These are phyloP conservation scores for Geophilus truncorum DNA, from an alignment of 2,888 invertebrate species.

Conservation along the genomic window DNA sequence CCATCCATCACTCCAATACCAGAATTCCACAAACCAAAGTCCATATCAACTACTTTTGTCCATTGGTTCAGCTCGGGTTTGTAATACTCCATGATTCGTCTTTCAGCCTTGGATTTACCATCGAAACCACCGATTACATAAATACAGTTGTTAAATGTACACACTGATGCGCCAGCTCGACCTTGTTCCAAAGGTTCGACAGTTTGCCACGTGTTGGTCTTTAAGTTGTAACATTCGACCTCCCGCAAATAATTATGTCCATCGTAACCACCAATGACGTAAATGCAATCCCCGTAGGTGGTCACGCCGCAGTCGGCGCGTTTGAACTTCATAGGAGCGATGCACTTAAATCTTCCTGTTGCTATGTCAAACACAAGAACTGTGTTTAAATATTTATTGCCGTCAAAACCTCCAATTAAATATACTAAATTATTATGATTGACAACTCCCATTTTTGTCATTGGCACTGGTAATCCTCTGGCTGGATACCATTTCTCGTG, in stretches of 20 bases:
- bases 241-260: conserved; percentile 19
- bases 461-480: conserved; percentile 30
- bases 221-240: conserved; percentile 25
- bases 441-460: conserved; percentile 30
- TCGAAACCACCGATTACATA: conserved; percentile 30
- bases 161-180: not conserved
- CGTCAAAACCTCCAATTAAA: conserved; percentile 30
- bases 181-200: conserved; percentile 12
- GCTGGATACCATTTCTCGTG: conserved; percentile 28
- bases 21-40: conserved; percentile 33
- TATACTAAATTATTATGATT: conserved; percentile 9
- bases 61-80: conserved; percentile 3
- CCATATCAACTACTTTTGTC: conserved; percentile 31
- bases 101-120: conserved; percentile 28
- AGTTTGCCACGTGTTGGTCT: not conserved
- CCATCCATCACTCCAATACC: conserved; percentile 30
- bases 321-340: not conserved
- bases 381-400: conserved; percentile 29
- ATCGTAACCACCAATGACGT: conserved; percentile 25
- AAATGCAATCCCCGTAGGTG: not conserved
- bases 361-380: conserved; percentile 7
- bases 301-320: not conserved
- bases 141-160: not conserved
- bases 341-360: conserved; percentile 28
- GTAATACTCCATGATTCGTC: conserved; percentile 28